Conservation (phyloP, 2,797 vertebrate genomes). For the Helicolenus hilgendorfi region DNA sequence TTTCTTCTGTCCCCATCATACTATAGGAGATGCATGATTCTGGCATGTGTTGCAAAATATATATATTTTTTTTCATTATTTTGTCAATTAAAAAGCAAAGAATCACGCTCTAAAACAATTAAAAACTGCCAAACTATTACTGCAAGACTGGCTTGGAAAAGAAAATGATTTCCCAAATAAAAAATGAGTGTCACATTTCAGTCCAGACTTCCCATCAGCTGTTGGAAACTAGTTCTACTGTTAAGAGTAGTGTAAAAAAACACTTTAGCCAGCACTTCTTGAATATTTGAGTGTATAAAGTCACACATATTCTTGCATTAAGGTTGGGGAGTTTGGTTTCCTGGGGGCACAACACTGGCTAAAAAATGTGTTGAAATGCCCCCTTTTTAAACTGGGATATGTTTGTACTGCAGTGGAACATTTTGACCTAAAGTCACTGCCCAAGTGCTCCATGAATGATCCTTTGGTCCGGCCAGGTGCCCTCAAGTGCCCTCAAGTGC, state of each 20-base stretch:
- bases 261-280: not conserved
- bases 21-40: not conserved
- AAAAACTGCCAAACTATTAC: not conserved
- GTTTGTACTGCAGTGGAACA: not conserved
- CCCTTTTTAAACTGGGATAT: not conserved
- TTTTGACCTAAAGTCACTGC: not conserved
- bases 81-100: not conserved
- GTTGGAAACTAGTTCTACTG: not conserved
- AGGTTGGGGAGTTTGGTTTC: not conserved
- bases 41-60: not conserved
- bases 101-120: too few relatives aligned
- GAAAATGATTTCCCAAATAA: conserved; percentile 4
- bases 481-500: not conserved
- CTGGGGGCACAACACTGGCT: not conserved
- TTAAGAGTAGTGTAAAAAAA: not conserved
- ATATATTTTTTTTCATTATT: not conserved
- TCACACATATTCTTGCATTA: not conserved
- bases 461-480: not conserved
- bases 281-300: not conserved
- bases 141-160: not conserved
- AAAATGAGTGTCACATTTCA: conserved; percentile 18
- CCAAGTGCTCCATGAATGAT: not conserved
- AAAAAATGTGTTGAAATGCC: not conserved
- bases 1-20: not conserved
- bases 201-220: conserved; percentile 22